phyloP scores from a whole-genome alignment of 2,113 vertebrate species.

The Theristicus caerulescens region DNA sequence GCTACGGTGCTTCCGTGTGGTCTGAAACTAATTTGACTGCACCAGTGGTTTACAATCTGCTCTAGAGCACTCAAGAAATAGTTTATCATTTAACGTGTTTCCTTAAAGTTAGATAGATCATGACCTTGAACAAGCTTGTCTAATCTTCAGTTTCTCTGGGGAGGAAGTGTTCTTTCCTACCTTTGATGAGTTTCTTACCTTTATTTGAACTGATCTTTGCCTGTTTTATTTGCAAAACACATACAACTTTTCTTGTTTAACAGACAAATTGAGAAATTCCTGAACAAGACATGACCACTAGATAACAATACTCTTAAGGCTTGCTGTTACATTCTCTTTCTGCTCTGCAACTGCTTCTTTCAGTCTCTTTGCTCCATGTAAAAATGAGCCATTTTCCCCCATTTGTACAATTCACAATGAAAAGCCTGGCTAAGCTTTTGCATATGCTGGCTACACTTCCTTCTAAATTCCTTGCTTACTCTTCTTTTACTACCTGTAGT shows the following conservation, averaged over 20 bases:
- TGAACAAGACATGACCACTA: not conserved
- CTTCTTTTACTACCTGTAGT: not conserved
- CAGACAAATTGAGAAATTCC: not conserved
- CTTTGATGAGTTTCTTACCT: not conserved
- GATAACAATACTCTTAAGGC: not conserved
- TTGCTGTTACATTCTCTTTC: not conserved
- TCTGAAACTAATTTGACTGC: not conserved
- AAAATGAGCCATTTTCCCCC: not conserved
- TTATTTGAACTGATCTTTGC: not conserved
- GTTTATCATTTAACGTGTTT: not conserved
- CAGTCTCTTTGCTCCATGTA: not conserved
- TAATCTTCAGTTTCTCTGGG: not conserved
- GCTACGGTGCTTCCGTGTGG: fast-evolving
- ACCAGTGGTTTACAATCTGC: not conserved
- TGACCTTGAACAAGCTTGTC: not conserved
- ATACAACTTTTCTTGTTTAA: not conserved
- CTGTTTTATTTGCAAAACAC: not conserved
- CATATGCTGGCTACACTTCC: not conserved
- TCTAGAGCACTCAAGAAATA: not conserved
- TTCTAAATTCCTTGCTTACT: not conserved
- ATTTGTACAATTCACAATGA: not conserved
- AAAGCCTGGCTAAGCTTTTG: not conserved
- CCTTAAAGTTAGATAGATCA: not conserved
- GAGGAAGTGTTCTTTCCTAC: not conserved
- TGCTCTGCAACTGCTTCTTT: not conserved